A percentile compares a stretch with the other conserved stretches of the same genome.
Conservation (phyloP, 2,888 invertebrate species). For the Neuroscelio doddi region DNA sequence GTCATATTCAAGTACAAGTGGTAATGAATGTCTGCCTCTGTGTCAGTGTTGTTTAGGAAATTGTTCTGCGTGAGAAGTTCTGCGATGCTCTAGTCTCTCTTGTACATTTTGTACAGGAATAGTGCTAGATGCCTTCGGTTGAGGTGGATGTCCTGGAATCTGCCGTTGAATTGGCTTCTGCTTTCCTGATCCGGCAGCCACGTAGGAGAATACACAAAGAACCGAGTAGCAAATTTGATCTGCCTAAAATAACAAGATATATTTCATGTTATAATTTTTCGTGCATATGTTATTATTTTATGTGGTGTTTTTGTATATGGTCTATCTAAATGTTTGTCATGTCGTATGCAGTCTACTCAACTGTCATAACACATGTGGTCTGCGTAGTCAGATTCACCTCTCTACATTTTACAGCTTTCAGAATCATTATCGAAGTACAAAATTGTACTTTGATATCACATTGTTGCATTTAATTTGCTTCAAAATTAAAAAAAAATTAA, state of each 20-base stretch:
- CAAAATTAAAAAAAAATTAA: too few species aligned
- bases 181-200: constrained; percentile 92
- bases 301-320: too few species aligned
- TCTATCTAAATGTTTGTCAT: too few species aligned
- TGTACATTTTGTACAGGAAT: constrained; percentile 38
- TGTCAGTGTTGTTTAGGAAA: constrained; percentile 66
- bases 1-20: constrained; percentile 65
- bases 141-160: constrained; percentile 41
- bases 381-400: too few species aligned
- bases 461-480: too few species aligned
- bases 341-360: too few species aligned
- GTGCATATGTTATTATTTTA: too few species aligned
- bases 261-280: too few species aligned
- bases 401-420: too few species aligned
- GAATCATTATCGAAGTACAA: too few species aligned
- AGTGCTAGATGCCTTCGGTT: constrained; percentile 34
- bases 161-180: constrained; percentile 70
- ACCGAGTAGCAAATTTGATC: constrained; percentile 99
- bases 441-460: too few species aligned
- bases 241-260: constrained; percentile 89
- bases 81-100: constrained; percentile 47
- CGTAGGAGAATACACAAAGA: constrained; percentile 98
- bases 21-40: constrained; percentile 68
- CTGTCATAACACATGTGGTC: too few species aligned
- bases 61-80: constrained; percentile 56